Evolutionary conservation across 2,113 vertebrate genomes (phyloP).

Genomic region (Leiothrix lutea): DNA sequence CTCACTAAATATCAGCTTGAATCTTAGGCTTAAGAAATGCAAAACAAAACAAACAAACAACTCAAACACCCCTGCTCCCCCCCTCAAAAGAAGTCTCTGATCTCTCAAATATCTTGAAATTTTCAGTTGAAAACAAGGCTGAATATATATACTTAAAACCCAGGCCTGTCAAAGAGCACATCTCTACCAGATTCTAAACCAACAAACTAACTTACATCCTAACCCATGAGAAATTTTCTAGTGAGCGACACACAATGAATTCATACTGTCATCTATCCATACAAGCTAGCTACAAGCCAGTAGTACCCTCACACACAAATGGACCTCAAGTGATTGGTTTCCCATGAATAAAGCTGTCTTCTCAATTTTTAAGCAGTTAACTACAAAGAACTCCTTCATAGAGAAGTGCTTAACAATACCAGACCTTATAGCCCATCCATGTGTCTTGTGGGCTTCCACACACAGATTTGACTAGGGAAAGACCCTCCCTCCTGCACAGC

Average conservation of each 20-base stretch:
- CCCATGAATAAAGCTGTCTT: background rate
- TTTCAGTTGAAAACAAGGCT: background rate
- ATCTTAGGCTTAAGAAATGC: background rate
- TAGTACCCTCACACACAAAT: fast-evolving
- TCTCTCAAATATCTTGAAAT: background rate
- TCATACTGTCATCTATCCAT: background rate
- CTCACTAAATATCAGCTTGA: background rate
- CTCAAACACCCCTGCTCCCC: fast-evolving
- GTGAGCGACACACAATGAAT: background rate
- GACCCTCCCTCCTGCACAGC: background rate
- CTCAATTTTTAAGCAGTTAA: background rate
- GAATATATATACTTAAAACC: background rate
- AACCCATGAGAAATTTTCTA: background rate
- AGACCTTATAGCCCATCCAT: background rate
- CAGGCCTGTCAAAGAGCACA: background rate
- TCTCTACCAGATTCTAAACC: background rate
- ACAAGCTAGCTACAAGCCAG: background rate
- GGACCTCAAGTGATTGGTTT: background rate
- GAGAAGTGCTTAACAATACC: background rate
- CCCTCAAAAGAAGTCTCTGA: background rate
- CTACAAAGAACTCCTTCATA: background rate
- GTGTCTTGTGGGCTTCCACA: background rate
- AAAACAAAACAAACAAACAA: background rate
- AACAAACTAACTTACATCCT: background rate
- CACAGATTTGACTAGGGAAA: background rate